Conservation (phyloP, 1,140 invertebrate species). For the Hylaeus anthracinus region DNA sequence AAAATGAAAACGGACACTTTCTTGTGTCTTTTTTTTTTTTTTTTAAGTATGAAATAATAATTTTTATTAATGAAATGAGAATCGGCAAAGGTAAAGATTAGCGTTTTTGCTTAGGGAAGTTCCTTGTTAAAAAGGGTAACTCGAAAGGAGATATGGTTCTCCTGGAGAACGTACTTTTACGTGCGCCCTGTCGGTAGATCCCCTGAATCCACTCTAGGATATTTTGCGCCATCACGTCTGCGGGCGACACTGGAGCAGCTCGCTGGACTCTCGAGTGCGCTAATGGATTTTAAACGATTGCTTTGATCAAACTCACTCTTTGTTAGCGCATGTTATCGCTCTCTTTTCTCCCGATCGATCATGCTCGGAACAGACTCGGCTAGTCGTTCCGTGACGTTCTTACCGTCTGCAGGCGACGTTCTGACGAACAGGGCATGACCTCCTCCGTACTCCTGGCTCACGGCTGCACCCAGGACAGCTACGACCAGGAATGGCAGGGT, state of each 20-base stretch:
- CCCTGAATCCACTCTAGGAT: slow-evolving; percentile 88
- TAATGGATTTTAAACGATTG: slow-evolving; percentile 62
- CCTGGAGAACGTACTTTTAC: slow-evolving; percentile 83
- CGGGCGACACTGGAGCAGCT: slow-evolving; percentile 69
- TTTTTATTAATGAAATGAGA: background rate
- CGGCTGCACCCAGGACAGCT: slow-evolving; percentile 63
- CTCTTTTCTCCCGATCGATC: slow-evolving; percentile 9
- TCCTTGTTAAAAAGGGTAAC: background rate
- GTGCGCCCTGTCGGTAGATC: slow-evolving; percentile 84
- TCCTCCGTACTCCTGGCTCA: slow-evolving; percentile 63
- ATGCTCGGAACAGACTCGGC: background rate
- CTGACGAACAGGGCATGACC: slow-evolving; percentile 61
- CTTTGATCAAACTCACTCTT: slow-evolving; percentile 35
- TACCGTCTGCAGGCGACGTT: slow-evolving; percentile 59
- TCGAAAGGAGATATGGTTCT: background rate
- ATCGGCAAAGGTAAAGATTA: background rate
- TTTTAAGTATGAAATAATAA: too few species aligned
- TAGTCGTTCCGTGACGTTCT: slow-evolving; percentile 41
- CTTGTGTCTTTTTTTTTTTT: too few species aligned
- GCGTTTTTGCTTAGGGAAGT: background rate
- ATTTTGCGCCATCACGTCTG: slow-evolving; percentile 87
- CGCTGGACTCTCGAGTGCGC: slow-evolving; percentile 67
- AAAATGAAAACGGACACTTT: too few species aligned
- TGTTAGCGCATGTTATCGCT: slow-evolving; percentile 21
- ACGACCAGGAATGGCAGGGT: slow-evolving; percentile 65